Conservation (phyloP, 1,140 invertebrate genomes). For the Antheraea mylitta region DNA sequence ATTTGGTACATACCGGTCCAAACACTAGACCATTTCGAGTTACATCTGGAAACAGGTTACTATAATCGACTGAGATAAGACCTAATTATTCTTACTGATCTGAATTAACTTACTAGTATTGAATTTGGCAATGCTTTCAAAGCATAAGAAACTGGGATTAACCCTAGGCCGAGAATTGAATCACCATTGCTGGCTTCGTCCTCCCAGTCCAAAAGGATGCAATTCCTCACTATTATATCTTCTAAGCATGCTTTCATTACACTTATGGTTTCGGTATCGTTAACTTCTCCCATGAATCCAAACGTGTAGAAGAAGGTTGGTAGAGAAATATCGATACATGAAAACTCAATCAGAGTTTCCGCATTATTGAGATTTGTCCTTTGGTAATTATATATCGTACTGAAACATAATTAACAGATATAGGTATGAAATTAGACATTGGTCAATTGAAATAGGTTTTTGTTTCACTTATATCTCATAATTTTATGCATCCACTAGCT, state of each 20-base stretch:
- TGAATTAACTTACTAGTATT: background rate
- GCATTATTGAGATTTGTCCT: background rate
- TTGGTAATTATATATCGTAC: constrained; percentile 1
- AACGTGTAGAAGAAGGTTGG: background rate
- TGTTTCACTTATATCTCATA: no score
- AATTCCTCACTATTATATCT: background rate
- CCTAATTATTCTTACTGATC: no score
- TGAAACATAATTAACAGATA: background rate
- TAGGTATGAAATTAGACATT: no score
- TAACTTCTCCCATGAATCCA: background rate
- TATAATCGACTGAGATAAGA: no score
- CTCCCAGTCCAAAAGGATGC: background rate
- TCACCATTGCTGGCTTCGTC: background rate
- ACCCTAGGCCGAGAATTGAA: background rate
- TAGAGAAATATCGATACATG: background rate
- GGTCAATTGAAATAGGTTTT: no score
- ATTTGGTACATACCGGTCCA: no score
- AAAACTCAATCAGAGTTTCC: background rate
- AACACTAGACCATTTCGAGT: no score
- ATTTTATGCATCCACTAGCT: no score
- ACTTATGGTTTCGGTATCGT: background rate
- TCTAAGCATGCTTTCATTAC: background rate
- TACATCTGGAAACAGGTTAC: no score
- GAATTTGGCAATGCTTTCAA: background rate
- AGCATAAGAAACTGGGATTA: background rate